Base-by-base conservation (phyloP, 2,113 vertebrate species). In the Oryzias curvinotus region DNA sequence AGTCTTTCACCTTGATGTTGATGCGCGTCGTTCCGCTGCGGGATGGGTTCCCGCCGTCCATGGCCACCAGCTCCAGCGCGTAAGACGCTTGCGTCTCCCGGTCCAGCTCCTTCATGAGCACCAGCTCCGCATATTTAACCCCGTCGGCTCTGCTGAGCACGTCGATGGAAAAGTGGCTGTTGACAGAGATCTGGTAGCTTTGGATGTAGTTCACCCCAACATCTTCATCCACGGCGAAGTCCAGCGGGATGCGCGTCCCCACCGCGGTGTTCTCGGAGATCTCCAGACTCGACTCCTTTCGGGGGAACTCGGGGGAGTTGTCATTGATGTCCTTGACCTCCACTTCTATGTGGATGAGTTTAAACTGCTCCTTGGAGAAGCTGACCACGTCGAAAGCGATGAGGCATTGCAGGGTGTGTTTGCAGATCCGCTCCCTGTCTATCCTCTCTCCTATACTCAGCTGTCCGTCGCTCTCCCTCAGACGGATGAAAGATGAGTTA, bases 271-370 rank as follows among this genome's bases (percentile, higher is more conserved):
- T 95, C 87, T 98, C 96, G 0, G 95, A 97, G 86, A 98, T 94
- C 81, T 98, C 97, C 78, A 98, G 88, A 0, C 90, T 81, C 0
- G 91, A 93, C 83, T 96, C 94, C 65, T 92, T 87, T 3, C 90
- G 91, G 62, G 95, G 94, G 63, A 98, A 99, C 83, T 85, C 94
- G 0, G 96, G 97, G 13, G 94, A 91, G 51, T 99, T 94, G 91
- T 99, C 97, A 23, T 99, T 99, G 70, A 98, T 93, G 90, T 99
- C 96, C 49, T 93, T 95, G 92, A 99, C 95, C 92, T 98, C 95
- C 85, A 99, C 93, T 88, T 98, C 97, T 68, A 99, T 95, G 80
- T 98, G 97, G 52, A 99, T 91, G 77, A 98, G 92, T 71, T 94
- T 94, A 87, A 95, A 96, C 65, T 94, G 94, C 84, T 96, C 95